Base-by-base conservation (phyloP, 1,140 invertebrate genomes). In the Diprion similis region DNA sequence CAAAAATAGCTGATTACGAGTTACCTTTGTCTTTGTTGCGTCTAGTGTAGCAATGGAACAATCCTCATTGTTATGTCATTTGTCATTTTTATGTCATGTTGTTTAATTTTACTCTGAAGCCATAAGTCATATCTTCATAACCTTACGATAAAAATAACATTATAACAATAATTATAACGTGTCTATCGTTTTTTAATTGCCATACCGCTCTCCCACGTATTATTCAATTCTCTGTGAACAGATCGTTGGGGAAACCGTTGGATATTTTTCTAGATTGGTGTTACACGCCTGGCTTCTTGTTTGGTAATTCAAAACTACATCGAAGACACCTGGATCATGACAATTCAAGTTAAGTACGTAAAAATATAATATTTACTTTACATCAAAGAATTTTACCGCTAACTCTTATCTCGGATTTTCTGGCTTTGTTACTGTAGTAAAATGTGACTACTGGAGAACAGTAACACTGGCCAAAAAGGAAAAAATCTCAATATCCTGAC, bases 41-140 rank as follows among this genome's bases (percentile, higher is more conserved):
- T 59, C 69, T 71, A 80, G 80, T 83, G 79, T 82, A 80, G 78
- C 81, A 78, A 78, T 83, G 79, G 77, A 81, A 46, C 78, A 78
- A 82, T 81, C 78, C 24, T 37, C 77, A 78, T 85, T 79, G 80
- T 84, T 84, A 83, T 84, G 76, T 83, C 81, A 81, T 82, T 85
- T 83, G 77, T 85, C 80, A 85, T 81, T 83, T 83, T 83, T 82
- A 85, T 80, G 80, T 81, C 78, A 80, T 80, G 81, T 83, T 84
- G 78, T 82, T 82, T 85, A 83, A 83, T 82, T 84, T 80, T 81
- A 83, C 73, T 37, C 24, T 70, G 75, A 79, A 80, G 76, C 78
- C 78, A 80, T 84, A 78, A 80, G 74, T 82, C 77, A 80, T 80
- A 83, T 79, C 77, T 81, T 78, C 73, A 78, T 85, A 82, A 81